Evolutionary conservation across 2,797 vertebrate species (phyloP), one percentile per base, ranked within the genome.

Genomic region (Lacerta bilineata): DNA sequence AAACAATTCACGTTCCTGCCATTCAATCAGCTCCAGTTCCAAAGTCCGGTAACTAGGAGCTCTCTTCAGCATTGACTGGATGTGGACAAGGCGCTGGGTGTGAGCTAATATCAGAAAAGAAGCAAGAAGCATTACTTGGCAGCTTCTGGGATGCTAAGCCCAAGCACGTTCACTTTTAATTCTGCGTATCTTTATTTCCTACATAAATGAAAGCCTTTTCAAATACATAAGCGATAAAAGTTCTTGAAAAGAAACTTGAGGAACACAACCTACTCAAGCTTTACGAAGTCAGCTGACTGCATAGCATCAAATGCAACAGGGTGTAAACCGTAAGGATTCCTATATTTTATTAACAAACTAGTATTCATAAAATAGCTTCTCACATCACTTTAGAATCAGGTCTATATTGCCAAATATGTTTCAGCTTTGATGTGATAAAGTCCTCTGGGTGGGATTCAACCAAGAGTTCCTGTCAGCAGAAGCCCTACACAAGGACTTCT

Each of bases 1-100:
- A 89, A 99, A 99, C 59, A 99, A 97, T 93, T 99, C 98, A 88
- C 99, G 97, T 93, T 99, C 99, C 95, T 99, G 99, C 99, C 99
- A 99, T 95, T 99, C 98, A 3, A 99, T 98, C 91, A 99, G 97
- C 96, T 99, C 98, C 92, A 99, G 97, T 96, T 99, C 99, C 97
- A 99, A 97, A 0, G 99, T 99, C 85, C 98, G 98, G 90, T 99
- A 99, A 95, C 99, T 99, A 64, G 99, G 98, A 0, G 99, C 98
- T 29, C 98, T 97, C 91, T 98, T 98, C 90, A 99, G 97, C 95
- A 99, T 97, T 4, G 98, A 99, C 95, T 99, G 99, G 91, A 99
- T 98, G 91, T 99, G 98, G 71, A 99, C 96, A 84, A 99, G 96
- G 91, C 99, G 98, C 95, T 99, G 98, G 1, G 99, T 99, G 92